Conservation (phyloP, 2,888 invertebrate species). For the Antheraea assamensis region DNA sequence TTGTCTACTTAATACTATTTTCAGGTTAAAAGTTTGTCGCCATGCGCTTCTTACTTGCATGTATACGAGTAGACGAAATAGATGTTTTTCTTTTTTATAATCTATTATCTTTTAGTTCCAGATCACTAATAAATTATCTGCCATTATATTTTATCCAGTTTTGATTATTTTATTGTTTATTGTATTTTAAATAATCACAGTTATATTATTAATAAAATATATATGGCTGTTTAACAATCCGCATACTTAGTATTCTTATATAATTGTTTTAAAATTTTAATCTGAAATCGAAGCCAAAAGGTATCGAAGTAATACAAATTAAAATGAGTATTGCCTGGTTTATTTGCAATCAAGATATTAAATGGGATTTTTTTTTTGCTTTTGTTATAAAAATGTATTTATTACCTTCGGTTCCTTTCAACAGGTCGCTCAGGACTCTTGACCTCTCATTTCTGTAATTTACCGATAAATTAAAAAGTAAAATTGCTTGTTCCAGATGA, state of each 20-base stretch:
- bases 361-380: background rate
- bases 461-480: constrained; percentile 65
- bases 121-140: too few relatives aligned
- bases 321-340: background rate
- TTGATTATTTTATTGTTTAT: too few relatives aligned
- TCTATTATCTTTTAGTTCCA: too few relatives aligned
- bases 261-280: background rate
- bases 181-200: too few relatives aligned
- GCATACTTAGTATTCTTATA: background rate
- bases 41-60: too few relatives aligned
- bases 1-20: too few relatives aligned
- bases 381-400: constrained; percentile 18
- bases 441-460: constrained; percentile 45
- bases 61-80: too few relatives aligned
- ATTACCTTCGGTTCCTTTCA: constrained; percentile 48
- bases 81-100: too few relatives aligned
- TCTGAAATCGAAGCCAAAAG: constrained; percentile 16
- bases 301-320: background rate
- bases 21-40: too few relatives aligned
- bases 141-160: too few relatives aligned
- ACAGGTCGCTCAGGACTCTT: constrained; percentile 77
- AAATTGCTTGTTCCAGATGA: constrained; percentile 80
- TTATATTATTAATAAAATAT: too few relatives aligned
- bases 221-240: background rate
- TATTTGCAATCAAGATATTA: background rate